Evolutionary conservation across 2,888 invertebrate genomes (phyloP), one percentile per base, ranked within the genome.

Genomic region (Archips xylosteana): DNA sequence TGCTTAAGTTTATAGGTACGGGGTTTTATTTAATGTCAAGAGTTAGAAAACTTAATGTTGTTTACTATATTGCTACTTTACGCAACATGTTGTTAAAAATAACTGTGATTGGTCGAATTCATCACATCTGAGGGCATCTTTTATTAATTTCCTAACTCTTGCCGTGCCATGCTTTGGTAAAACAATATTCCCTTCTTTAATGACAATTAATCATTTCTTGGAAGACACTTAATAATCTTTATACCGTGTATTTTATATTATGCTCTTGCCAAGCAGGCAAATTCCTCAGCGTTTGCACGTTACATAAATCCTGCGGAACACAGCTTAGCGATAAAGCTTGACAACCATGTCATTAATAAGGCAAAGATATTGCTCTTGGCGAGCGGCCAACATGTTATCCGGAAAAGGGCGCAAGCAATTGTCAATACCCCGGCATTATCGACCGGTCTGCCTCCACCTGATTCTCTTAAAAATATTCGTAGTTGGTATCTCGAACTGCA

Each of bases 381-480:
- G 75, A 66, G 73, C 61, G 69, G 88, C 90, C 90, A 90, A 81
- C 81, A 81, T 81, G 83, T 74, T 75, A 72, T 68, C 61, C 69
- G 67, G 76, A 75, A 63, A 78, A 79, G 81, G 81, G 78, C 81
- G 57, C 81, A 81, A 76, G 85, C 82, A 87, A 86, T 85, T 86
- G 89, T 88, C 90, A 87, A 89, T 89, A 87, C 89, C 89, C 88
- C 86, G 87, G 86, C 79, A 87, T 88, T 87, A 67, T 87, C 86
- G 85, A 81, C 59, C 71, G 36, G 65, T 77, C 78, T 75, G 78
- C 78, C 80, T 80, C 82, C 82, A 79, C 82, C 81, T 79, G 83
- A 77, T 85, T 83, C 81, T 63, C 15, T 39, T 69, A 61, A 74
- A 74, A 69, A 64, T 23, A 65, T 39, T 32, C 59, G 68, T 42